These are phyloP conservation scores for Formica aserva DNA, from an alignment of 2,888 invertebrate genomes.

Conservation along the genomic window DNA sequence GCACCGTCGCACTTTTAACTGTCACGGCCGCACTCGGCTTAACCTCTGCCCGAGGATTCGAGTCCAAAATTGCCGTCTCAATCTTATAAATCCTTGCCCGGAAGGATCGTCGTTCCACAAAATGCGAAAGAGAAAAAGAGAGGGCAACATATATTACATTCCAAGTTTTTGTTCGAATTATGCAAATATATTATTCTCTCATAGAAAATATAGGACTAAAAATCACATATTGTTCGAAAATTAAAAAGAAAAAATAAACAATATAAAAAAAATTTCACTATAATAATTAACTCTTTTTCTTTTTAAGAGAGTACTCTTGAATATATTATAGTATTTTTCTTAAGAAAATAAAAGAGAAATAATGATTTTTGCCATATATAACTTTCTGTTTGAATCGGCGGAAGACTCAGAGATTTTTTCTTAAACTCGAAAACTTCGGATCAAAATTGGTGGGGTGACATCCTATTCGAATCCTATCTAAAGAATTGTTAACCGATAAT, in stretches of 20 bases:
- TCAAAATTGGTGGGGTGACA: neutral
- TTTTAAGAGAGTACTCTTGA: neutral
- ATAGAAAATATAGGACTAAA: neutral
- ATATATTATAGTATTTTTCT: neutral
- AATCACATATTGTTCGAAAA: neutral
- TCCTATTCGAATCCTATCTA: neutral
- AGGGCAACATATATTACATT: neutral
- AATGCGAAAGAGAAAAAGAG: neutral
- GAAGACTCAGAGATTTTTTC: neutral
- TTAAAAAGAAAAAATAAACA: neutral
- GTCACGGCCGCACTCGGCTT: conserved; percentile 39
- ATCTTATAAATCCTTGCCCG: neutral
- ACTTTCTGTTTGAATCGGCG: neutral
- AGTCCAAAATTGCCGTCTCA: neutral
- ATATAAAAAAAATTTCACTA: neutral
- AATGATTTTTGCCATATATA: too few relatives aligned
- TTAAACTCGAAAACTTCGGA: neutral
- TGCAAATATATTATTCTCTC: neutral
- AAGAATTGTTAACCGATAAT: neutral
- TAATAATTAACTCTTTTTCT: neutral
- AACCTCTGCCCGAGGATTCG: conserved; percentile 13
- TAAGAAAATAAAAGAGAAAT: neutral
- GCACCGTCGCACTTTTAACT: conserved; percentile 51
- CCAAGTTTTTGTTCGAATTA: neutral
- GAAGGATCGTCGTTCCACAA: neutral